Base-by-base conservation (phyloP, 1,140 invertebrate genomes). In the Pseudoatta argentina region DNA sequence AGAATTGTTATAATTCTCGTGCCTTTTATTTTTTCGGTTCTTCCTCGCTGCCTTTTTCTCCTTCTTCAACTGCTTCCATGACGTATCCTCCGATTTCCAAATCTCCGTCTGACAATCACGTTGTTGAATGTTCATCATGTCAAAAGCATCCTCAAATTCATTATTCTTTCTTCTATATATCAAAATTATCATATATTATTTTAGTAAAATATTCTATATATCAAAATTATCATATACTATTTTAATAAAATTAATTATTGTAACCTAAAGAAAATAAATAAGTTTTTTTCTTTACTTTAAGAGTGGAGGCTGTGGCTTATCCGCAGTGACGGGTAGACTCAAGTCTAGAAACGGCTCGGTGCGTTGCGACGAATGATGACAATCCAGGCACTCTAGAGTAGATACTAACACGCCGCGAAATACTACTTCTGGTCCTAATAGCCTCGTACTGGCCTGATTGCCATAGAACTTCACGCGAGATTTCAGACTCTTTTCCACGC, bases 321-420 rank as follows among this genome's bases (percentile, higher is more conserved):
- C 97, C 10, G 96, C 97, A 59, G 96, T 97, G 10, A 99, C 97
- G 0, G 99, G 98, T 73, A 99, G 95, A 87, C 98, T 99, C 73
- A 99, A 96, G 95, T 99, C 99, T 72, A 99, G 95, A 94, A 99
- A 99, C 88, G 98, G 97, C 95, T 99, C 99, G 83, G 97, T 97
- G 18, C 98, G 96, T 91, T 98, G 97, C 0, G 98, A 99, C 8
- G 97, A 96, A 95, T 98, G 96, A 76, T 97, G 96, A 94, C 99
- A 99, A 71, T 98, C 97, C 91, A 98, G 97, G 95, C 99, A 99
- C 78, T 98, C 96, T 30, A 99, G 95, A 0, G 98, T 99, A 30
- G 98, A 99, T 1, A 99, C 97, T 8, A 99, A 95, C 89, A 97
- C 97, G 0, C 99, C 99, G 63, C 98, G 97, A 96, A 99, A 99